These are phyloP conservation scores for Trachymyrmex septentrionalis DNA, from an alignment of 1,140 invertebrate genomes.

Conservation along the genomic window DNA sequence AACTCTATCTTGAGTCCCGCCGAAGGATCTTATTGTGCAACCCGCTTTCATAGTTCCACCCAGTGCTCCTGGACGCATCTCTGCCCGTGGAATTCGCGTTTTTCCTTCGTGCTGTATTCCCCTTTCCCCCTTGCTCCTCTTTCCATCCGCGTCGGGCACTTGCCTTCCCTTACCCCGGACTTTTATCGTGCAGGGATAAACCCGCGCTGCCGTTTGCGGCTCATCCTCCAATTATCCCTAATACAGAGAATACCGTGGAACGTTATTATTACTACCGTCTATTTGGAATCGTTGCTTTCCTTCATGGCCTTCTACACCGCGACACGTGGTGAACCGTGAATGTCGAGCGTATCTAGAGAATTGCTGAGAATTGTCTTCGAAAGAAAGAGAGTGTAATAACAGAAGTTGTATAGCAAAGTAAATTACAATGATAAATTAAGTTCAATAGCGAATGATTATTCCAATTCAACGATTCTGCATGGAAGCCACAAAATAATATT, in stretches of 20 bases:
- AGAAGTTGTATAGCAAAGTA: neutral
- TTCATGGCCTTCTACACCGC: constrained; percentile 52
- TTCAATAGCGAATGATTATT: neutral
- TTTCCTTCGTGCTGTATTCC: constrained; percentile 60
- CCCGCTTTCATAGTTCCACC: constrained; percentile 73
- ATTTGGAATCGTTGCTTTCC: constrained; percentile 69
- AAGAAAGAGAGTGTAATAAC: neutral
- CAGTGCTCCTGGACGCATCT: constrained; percentile 68
- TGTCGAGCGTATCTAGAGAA: neutral
- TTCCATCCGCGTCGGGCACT: neutral
- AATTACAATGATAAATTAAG: constrained; percentile 38
- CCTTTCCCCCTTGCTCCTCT: neutral
- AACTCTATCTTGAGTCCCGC: constrained; percentile 39
- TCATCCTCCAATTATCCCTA: constrained; percentile 80
- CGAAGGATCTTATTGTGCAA: constrained; percentile 69
- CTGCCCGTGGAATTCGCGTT: constrained; percentile 73
- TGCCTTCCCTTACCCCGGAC: constrained; percentile 25
- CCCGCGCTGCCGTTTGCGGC: constrained; percentile 74
- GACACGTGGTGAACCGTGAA: constrained; percentile 27
- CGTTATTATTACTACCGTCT: constrained; percentile 76
- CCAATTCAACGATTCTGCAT: neutral
- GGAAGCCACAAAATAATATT: neutral
- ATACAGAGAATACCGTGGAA: constrained; percentile 77
- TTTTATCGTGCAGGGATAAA: constrained; percentile 74
- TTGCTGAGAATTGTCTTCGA: constrained; percentile 2